A percentile compares a stretch with the other conserved stretches of the same genome.
phyloP scores from a whole-genome alignment of 2,113 vertebrate species.

The Todiramphus saurophagus region DNA sequence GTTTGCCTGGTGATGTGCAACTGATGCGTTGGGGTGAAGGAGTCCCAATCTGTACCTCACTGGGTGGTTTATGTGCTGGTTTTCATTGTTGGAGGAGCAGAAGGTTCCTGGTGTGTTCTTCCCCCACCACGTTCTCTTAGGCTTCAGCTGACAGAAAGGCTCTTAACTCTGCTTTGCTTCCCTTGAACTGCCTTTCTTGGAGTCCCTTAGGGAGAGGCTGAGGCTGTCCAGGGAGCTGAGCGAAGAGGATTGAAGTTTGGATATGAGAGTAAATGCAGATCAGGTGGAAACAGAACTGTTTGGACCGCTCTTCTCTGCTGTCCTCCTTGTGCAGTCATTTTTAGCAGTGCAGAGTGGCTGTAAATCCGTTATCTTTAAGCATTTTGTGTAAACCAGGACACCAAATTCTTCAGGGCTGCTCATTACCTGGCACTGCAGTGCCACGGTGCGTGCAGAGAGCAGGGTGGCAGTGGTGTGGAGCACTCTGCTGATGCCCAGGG shows the following conservation, averaged over 20 bases:
- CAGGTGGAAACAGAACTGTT: not conserved
- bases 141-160: not conserved
- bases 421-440: accelerated
- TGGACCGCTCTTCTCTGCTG: not conserved
- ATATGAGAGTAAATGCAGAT: accelerated
- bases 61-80: accelerated
- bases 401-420: not conserved
- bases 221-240: not conserved
- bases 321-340: not conserved
- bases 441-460: accelerated
- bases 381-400: accelerated
- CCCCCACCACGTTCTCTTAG: accelerated
- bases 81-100: not conserved
- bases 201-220: not conserved
- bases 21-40: not conserved
- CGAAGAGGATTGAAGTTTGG: not conserved
- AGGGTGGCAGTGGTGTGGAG: accelerated
- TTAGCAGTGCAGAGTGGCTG: not conserved
- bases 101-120: not conserved
- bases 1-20: too few relatives aligned
- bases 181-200: not conserved
- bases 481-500: accelerated
- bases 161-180: not conserved
- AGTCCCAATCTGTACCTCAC: accelerated
- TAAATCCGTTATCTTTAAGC: not conserved